phyloP scores from a whole-genome alignment of 2,113 vertebrate genomes.

The Coptodon bakossiorum region DNA sequence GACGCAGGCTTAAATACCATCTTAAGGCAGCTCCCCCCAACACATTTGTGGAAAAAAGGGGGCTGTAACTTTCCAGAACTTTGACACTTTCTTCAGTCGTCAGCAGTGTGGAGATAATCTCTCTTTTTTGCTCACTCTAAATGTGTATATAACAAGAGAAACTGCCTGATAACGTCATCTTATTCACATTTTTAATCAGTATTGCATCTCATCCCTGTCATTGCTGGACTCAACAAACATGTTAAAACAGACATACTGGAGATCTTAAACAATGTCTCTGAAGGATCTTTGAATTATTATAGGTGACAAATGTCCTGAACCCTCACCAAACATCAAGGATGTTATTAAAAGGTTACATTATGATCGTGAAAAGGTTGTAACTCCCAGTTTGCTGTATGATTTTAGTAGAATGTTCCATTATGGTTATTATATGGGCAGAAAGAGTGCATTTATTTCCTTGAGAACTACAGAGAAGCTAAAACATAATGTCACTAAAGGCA shows the following conservation, averaged over 20 bases:
- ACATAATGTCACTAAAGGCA: neutral
- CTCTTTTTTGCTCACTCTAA: neutral
- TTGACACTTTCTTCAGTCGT: neutral
- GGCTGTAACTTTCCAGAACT: neutral
- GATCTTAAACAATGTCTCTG: neutral
- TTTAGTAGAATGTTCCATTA: neutral
- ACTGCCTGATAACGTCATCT: neutral
- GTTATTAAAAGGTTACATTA: neutral
- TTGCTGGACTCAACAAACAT: neutral
- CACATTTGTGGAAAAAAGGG: neutral
- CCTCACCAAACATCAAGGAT: neutral
- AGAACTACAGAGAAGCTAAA: neutral
- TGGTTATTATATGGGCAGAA: neutral
- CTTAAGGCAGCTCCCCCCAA: neutral
- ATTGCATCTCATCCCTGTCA: accelerated
- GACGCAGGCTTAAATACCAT: neutral
- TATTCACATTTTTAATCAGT: neutral
- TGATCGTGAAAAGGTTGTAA: accelerated
- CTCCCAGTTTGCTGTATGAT: neutral
- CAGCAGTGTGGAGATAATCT: neutral
- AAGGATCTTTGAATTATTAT: neutral
- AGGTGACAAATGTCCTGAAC: neutral
- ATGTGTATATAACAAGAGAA: neutral
- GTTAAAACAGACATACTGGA: neutral
- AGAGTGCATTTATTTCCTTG: neutral